A percentile compares a stretch with the other conserved stretches of the same genome.
These are phyloP conservation scores for Zosterops lateralis DNA, from an alignment of 2,113 vertebrate genomes.

Conservation along the genomic window DNA sequence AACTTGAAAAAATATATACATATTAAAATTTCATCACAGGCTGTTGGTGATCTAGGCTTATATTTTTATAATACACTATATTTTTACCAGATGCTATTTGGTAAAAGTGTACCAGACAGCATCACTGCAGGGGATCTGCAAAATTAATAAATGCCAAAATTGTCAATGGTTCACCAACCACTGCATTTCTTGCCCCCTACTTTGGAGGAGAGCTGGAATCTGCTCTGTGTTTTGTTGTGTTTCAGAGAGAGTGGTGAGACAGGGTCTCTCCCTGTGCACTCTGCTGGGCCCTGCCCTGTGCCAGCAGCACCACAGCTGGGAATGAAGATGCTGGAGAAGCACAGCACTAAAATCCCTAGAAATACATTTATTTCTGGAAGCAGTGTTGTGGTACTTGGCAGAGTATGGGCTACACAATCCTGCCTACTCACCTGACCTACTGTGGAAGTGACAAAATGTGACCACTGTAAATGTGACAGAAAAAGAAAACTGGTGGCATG, in stretches of 20 bases:
- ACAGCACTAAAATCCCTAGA: background rate
- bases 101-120: too few relatives aligned
- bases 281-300: background rate
- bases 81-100: too few relatives aligned
- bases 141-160: background rate
- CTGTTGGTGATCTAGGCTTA: background rate
- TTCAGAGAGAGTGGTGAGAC: accelerated
- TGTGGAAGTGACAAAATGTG: background rate
- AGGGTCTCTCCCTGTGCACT: accelerated
- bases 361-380: background rate
- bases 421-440: background rate
- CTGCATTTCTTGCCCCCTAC: background rate
- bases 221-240: background rate
- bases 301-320: background rate
- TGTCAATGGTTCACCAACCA: accelerated
- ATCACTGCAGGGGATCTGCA: background rate
- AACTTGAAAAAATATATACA: background rate
- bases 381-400: background rate
- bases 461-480: background rate
- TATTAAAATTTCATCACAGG: background rate
- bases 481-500: background rate
- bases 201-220: background rate
- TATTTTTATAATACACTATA: background rate
- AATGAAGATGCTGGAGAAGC: background rate
- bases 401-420: background rate